Evolutionary conservation across 2,797 vertebrate genomes (phyloP), one percentile per base, ranked within the genome.

Genomic region (Galago senegalensis): DNA sequence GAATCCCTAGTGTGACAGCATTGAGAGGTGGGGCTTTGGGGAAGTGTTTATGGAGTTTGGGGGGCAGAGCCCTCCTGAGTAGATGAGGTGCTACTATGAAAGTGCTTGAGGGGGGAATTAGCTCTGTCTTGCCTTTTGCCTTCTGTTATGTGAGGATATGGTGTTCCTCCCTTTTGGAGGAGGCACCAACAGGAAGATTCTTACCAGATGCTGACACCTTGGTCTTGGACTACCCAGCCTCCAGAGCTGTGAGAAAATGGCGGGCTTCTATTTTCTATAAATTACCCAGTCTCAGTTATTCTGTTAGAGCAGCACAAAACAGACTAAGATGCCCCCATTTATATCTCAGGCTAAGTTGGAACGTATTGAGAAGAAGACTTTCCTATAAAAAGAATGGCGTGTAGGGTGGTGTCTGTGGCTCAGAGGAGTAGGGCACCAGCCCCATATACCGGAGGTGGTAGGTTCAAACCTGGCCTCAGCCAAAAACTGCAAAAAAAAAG

Each of bases 291-390:
- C n/a, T 37, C 77, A 58, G 21, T 7, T 58, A 80, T 27, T 79
- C 49, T 58, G 76, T 79, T 79, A 56, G 2, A 56, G 21, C 76
- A 80, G 53, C 77, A 80, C 77, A 37, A 58, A 70, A 58, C n/a
- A 60, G n/a, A 58, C n/a, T 25, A 80, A 80, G 77, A 58, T 13
- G 17, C 53, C 13, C 34, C 40, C 25, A 87, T 21, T 93, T 90
- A 34, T 72, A 25, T 67, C 7, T 79, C 56, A 37, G 11, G 72
- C 0, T 72, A 69, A 34, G 53, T 80, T 97, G 70, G 34, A 89
- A 81, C 34, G 31, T 81, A 86, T 17, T 82, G 40, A 95, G 76
- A 46, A 96, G 70, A 95, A 73, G 49, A 83, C 34, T 43, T 63
- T 85, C 60, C 90, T 37, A 61, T 83, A 29, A 79, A 34, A 84